A percentile compares a stretch with the other conserved stretches of the same genome.
These are phyloP conservation scores for Melanocharis versteri DNA, from an alignment of 2,113 vertebrate genomes.

Conservation along the genomic window DNA sequence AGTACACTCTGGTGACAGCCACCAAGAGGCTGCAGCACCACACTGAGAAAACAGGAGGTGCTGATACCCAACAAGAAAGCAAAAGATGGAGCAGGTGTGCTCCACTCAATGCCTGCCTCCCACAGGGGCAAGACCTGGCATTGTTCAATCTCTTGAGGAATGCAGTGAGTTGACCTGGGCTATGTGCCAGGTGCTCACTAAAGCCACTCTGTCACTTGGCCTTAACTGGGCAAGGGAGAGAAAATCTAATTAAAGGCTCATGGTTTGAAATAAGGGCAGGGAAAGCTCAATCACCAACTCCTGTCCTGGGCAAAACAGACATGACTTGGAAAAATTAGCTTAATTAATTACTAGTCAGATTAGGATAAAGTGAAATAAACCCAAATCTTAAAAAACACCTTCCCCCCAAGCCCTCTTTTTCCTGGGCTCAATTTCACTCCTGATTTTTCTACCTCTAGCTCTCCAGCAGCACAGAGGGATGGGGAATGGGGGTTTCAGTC, in stretches of 20 bases:
- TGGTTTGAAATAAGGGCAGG: neutral
- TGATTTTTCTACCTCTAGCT: neutral
- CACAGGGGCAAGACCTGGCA: neutral
- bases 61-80: neutral
- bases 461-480: neutral
- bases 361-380: neutral
- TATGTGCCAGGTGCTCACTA: neutral
- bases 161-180: neutral
- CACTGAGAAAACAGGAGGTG: neutral
- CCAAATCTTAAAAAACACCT: neutral
- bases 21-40: neutral
- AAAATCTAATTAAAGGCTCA: neutral
- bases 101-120: neutral
- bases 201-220: neutral
- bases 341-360: neutral
- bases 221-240: neutral
- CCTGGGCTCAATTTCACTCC: neutral
- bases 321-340: neutral
- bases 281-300: neutral
- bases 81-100: accelerated
- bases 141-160: neutral
- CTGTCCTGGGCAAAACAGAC: neutral
- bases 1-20: accelerated
- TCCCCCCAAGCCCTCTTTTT: neutral
- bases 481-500: neutral